Percentiles rank a stretch among this genome's conserved stretches.
Conservation (phyloP, 2,797 vertebrate species). For the Helostoma temminkii region DNA sequence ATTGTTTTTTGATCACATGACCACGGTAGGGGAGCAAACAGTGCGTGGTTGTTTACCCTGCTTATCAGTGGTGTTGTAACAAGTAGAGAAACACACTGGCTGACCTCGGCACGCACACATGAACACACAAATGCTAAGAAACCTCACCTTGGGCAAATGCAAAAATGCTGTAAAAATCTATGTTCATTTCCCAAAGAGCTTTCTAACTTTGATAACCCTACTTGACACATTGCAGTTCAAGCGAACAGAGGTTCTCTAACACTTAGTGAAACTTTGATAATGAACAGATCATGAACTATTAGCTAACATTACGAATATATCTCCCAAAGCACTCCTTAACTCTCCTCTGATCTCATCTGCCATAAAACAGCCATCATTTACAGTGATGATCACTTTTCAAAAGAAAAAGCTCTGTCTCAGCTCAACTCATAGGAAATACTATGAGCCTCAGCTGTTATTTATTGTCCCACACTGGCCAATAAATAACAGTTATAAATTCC, state of each 20-base stretch:
- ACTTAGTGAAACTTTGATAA: slow-evolving; percentile 18
- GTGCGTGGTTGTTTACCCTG: slow-evolving; percentile 77
- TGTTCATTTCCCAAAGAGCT: slow-evolving; percentile 5
- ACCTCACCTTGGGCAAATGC: slow-evolving; percentile 40
- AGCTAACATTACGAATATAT: slow-evolving; percentile 56
- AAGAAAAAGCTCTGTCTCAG: slow-evolving; percentile 35
- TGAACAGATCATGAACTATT: slow-evolving; percentile 51
- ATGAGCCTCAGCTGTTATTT: slow-evolving; percentile 25
- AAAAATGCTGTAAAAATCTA: slow-evolving; percentile 24
- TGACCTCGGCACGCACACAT: slow-evolving; percentile 61
- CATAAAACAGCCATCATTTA: slow-evolving; percentile 63
- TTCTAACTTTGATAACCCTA: slow-evolving; percentile 4
- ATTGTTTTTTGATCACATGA: slow-evolving; percentile 74
- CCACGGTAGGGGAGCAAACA: slow-evolving; percentile 71
- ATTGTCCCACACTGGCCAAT: slow-evolving; percentile 35
- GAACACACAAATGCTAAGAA: slow-evolving; percentile 21
- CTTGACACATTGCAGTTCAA: background rate
- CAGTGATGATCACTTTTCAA: slow-evolving; percentile 50
- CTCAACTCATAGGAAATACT: slow-evolving; percentile 42
- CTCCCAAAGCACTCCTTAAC: slow-evolving; percentile 51
- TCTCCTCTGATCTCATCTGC: slow-evolving; percentile 69
- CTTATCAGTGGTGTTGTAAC: slow-evolving; percentile 85
- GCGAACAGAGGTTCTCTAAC: slow-evolving; percentile 9
- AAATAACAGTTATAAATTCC: slow-evolving; percentile 75
- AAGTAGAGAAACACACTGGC: slow-evolving; percentile 73